Evolutionary conservation across 1,140 invertebrate genomes (phyloP).

Genomic region (Penaeus vannamei): DNA sequence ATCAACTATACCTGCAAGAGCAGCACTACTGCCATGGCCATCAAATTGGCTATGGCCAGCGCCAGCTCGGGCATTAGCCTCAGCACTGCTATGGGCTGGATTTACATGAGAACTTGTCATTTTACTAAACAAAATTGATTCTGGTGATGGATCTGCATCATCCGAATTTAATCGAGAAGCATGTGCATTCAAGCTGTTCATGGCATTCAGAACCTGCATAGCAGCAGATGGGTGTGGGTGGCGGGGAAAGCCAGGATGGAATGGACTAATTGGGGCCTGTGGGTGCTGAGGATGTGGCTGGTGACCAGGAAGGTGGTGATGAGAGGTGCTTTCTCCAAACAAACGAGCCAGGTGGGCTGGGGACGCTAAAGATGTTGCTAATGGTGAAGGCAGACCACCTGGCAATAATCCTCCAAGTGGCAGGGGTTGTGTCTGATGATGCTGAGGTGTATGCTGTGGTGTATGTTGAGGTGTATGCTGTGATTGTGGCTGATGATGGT

Average conservation of each 20-base stretch:
- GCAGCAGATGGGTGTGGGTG: constrained; percentile 51
- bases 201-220: constrained; percentile 58
- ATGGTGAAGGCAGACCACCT: constrained; percentile 43
- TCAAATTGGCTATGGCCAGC: constrained; percentile 45
- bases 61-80: background rate
- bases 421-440: constrained; percentile 10
- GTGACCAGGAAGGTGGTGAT: constrained; percentile 40
- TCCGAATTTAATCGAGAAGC: constrained; percentile 44
- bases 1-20: constrained; percentile 42
- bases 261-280: constrained; percentile 49
- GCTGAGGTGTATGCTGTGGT: background rate
- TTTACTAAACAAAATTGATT: constrained; percentile 50
- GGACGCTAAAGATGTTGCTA: constrained; percentile 55
- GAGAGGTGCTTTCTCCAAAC: constrained; percentile 49
- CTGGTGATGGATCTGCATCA: constrained; percentile 44
- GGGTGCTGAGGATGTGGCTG: constrained; percentile 53
- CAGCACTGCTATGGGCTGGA: constrained; percentile 40
- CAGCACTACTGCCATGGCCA: constrained; percentile 37
- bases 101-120: constrained; percentile 52
- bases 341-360: constrained; percentile 56
- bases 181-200: constrained; percentile 50
- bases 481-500: background rate
- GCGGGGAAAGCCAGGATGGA: constrained; percentile 53
- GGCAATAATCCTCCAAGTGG: constrained; percentile 51
- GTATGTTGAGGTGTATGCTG: constrained; percentile 29